Evolutionary conservation across 2,797 vertebrate genomes (phyloP).

Genomic region (Gymnoscopelus microlampas): DNA sequence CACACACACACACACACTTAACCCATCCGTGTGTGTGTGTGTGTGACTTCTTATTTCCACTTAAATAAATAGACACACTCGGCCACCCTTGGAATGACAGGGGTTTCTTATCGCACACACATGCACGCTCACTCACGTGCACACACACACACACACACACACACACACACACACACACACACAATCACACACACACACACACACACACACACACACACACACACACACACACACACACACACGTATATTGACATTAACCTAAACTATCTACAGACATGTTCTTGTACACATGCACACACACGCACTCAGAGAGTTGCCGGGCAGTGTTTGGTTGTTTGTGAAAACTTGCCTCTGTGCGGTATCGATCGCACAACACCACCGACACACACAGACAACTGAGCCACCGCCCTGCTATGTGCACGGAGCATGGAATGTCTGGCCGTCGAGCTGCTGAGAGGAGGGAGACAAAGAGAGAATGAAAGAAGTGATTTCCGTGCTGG

Average conservation of each 20-base stretch:
- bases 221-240: not conserved
- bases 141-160: conserved; percentile 18
- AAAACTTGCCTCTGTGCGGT: conserved; percentile 23
- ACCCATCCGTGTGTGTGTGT: conserved; percentile 28
- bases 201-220: not conserved
- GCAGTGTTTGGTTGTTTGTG: conserved; percentile 44
- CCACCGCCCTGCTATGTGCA: too few relatives aligned
- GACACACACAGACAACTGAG: too few relatives aligned
- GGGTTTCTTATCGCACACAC: conserved; percentile 54
- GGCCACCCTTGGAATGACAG: conserved; percentile 56
- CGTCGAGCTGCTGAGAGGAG: too few relatives aligned
- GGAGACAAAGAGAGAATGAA: too few relatives aligned
- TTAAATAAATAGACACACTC: conserved; percentile 59
- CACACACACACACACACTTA: conserved; percentile 54
- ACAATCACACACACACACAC: conserved; percentile 21
- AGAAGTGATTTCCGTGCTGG: too few relatives aligned
- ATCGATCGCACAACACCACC: conserved; percentile 40
- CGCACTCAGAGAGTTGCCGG: not conserved
- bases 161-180: conserved; percentile 15
- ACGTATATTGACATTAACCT: not conserved
- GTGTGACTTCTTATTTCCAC: conserved; percentile 56
- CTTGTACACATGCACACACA: not conserved
- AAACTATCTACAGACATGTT: too few relatives aligned
- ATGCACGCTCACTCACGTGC: not conserved
- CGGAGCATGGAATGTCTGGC: too few relatives aligned